Percentiles rank a stretch among this genome's conserved stretches.
phyloP scores from a whole-genome alignment of 2,888 invertebrate genomes.

The Phyllotreta striolata region DNA sequence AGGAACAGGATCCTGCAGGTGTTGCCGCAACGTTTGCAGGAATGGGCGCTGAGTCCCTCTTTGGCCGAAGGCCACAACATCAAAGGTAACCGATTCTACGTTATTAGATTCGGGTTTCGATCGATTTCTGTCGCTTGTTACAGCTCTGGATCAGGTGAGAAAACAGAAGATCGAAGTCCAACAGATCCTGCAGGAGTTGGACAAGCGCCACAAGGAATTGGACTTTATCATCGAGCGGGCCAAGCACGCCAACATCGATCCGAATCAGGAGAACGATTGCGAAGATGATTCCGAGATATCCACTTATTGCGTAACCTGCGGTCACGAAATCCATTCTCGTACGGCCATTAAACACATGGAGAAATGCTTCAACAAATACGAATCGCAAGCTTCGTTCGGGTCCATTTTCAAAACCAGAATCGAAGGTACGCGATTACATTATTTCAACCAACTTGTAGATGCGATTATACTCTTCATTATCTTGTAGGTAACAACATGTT shows the following conservation, averaged over 20 bases:
- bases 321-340: constrained; percentile 91
- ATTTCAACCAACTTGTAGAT: not conserved
- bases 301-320: constrained; percentile 96
- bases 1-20: constrained; percentile 85
- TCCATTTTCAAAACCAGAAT: constrained; percentile 93
- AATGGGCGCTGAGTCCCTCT: constrained; percentile 89
- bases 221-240: constrained; percentile 84
- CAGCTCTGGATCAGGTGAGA: constrained; percentile 67
- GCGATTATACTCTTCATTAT: not conserved
- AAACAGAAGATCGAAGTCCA: constrained; percentile 81
- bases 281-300: constrained; percentile 76
- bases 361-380: constrained; percentile 97
- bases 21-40: constrained; percentile 76
- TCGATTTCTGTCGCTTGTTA: constrained; percentile 24
- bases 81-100: constrained; percentile 47
- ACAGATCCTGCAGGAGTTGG: constrained; percentile 80
- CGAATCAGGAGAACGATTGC: constrained; percentile 70
- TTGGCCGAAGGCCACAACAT: constrained; percentile 83
- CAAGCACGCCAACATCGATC: constrained; percentile 74
- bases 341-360: constrained; percentile 97
- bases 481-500: constrained; percentile 85
- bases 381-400: constrained; percentile 96
- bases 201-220: constrained; percentile 78
- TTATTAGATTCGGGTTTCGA: not conserved
- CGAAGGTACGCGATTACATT: constrained; percentile 67